phyloP scores from a whole-genome alignment of 1,140 invertebrate genomes.

The Apis cerana region DNA sequence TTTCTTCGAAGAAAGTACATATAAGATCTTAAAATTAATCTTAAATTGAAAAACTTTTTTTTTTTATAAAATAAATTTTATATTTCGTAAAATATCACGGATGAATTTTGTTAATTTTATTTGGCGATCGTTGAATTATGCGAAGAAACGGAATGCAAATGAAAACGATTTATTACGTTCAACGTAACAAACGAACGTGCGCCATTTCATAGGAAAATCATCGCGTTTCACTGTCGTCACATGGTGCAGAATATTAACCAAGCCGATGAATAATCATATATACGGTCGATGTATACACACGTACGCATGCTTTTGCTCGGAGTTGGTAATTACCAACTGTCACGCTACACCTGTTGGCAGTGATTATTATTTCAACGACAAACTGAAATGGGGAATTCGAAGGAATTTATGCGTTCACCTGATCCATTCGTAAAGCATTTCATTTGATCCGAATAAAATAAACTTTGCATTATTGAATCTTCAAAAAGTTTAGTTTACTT shows the following conservation, averaged over 20 bases:
- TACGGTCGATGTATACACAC: conserved; percentile 13
- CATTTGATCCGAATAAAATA: no score
- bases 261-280: conserved; percentile 32
- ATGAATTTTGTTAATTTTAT: background rate
- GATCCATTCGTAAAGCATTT: background rate
- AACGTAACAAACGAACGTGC: conserved; percentile 12
- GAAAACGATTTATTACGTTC: conserved; percentile 24
- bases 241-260: conserved; percentile 24
- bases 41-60: no score
- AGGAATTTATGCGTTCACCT: background rate
- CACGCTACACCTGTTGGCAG: conserved; percentile 22
- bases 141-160: background rate
- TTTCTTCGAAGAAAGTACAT: no score
- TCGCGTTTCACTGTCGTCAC: conserved; percentile 5
- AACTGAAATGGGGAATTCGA: background rate
- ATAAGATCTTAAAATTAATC: no score
- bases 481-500: no score
- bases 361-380: conserved; percentile 5
- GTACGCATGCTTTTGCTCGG: background rate
- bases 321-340: conserved; percentile 39
- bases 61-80: no score
- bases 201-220: conserved; percentile 40
- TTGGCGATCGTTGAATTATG: background rate
- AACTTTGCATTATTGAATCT: no score
- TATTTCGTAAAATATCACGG: no score